Evolutionary conservation across 2,797 vertebrate genomes (phyloP), one percentile per base, ranked within the genome.

Genomic region (Lemur catta): DNA sequence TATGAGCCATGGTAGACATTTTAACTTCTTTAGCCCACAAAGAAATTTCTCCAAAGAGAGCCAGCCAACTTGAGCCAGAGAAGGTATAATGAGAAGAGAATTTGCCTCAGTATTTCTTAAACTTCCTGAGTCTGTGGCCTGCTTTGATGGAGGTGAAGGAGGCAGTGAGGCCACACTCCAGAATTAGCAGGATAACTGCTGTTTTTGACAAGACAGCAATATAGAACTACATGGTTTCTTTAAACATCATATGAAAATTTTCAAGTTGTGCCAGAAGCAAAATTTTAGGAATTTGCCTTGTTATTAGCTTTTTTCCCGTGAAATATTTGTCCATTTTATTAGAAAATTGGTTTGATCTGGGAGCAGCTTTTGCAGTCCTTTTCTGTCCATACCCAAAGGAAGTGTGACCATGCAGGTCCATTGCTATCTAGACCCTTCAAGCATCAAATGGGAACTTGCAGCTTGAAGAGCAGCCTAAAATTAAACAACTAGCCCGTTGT

Each of bases 401-500:
- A 93, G n/a, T 33, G 6, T 79, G 95, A 74, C 72, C 55, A 26
- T 59, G 26, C 74, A 4, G 0, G 52, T 84, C 50, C 76, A 14
- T 67, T 91, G 59, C 93, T 86, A 6, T 84, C 92, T 87, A 91
- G 52, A 55, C 57, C 46, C 10, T 81, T 84, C 91, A 80, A 81
- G 52, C 59, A 24, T 85, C 82, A 59, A 28, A 46, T 35, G 33
- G 75, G 48, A 72, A 81, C 85, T 61, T 82, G 63, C 38, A 93
- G 76, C 84, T 72, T 79, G 41, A 92, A 87, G 81, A 89, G 81
- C 82, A 93, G 67, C 79, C 88, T 75, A 30, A 96, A 67, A 93
- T 93, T 57, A 82, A 93, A 97, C 95, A 97, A 88, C 81, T 89
- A 57, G 84, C 50, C 41, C 3, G 4, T 92, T 97, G 94, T 97